Conservation (phyloP, 2,113 vertebrate genomes). For the Hylia prasina region DNA sequence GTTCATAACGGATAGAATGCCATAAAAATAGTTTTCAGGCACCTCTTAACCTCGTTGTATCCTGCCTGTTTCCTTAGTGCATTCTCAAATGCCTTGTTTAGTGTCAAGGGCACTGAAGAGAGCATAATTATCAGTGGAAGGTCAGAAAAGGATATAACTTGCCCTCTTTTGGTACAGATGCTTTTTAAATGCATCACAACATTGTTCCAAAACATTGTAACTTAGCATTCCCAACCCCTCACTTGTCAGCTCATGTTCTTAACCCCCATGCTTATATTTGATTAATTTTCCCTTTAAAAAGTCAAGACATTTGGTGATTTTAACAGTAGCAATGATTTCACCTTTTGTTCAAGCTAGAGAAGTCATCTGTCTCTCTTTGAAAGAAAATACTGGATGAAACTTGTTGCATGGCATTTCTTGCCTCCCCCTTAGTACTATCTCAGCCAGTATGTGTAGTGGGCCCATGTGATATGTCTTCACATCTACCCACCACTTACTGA, state of each 20-base stretch:
- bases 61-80: background rate
- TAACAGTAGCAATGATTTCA: background rate
- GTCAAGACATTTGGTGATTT: background rate
- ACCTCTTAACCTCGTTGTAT: background rate
- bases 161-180: background rate
- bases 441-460: fast-evolving
- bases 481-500: background rate
- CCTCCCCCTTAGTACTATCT: background rate
- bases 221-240: background rate
- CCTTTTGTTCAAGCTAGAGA: background rate
- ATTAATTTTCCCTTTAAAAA: background rate
- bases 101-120: background rate
- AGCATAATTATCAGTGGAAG: background rate
- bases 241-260: background rate
- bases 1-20: background rate
- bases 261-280: background rate
- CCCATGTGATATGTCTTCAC: background rate
- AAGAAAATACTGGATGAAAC: background rate
- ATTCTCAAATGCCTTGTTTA: background rate
- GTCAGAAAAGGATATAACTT: background rate
- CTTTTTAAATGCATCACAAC: background rate
- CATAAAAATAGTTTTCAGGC: background rate
- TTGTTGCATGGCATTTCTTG: background rate
- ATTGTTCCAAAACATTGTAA: background rate
- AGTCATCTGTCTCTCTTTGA: background rate